Evolutionary conservation across 1,140 invertebrate species (phyloP).

Genomic region (Hypothenemus hampei): DNA sequence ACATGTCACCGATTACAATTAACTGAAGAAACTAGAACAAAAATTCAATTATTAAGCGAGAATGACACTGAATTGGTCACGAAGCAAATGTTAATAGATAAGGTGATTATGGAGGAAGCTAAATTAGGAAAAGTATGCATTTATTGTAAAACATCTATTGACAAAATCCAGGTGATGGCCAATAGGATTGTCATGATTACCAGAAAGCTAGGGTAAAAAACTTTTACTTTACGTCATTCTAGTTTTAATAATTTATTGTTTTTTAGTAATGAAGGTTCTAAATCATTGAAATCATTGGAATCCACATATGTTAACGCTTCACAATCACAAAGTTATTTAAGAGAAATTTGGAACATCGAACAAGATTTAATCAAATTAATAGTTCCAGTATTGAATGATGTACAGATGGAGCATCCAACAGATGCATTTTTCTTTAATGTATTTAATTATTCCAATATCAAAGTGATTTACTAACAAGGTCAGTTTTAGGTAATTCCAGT

Average conservation of each 20-base stretch:
- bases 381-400: conserved; percentile 63
- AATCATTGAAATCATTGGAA: conserved; percentile 11
- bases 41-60: conserved; percentile 15
- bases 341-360: conserved; percentile 73
- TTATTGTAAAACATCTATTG: conserved; percentile 56
- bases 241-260: no score
- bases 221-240: background rate
- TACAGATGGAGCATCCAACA: conserved; percentile 60
- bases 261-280: background rate
- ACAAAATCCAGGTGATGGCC: conserved; percentile 57
- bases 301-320: conserved; percentile 39
- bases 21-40: conserved; percentile 49
- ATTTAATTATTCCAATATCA: background rate
- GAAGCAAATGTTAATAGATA: conserved; percentile 49
- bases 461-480: background rate
- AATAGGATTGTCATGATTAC: conserved; percentile 56
- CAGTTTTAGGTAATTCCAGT: conserved; percentile 63
- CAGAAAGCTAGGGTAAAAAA: conserved; percentile 35
- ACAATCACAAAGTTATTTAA: conserved; percentile 58
- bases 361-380: conserved; percentile 63
- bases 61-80: conserved; percentile 6
- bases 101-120: conserved; percentile 52
- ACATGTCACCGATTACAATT: conserved; percentile 68
- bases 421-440: conserved; percentile 84
- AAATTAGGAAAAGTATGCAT: conserved; percentile 56